Evolutionary conservation across 1,140 invertebrate species (phyloP), one percentile per base, ranked within the genome.

Genomic region (Hycleus phaleratus): DNA sequence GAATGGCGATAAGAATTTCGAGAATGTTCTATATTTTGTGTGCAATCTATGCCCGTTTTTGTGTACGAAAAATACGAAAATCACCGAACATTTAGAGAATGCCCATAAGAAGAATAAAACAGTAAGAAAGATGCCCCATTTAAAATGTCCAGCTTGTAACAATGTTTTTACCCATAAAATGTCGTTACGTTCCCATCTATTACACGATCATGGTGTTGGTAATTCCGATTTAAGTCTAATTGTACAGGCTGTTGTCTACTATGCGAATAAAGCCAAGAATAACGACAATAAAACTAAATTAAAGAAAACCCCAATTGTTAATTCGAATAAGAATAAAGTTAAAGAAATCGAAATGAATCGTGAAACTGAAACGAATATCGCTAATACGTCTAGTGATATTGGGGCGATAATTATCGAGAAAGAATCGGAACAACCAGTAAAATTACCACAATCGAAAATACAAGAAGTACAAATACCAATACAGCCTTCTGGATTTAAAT

Each of bases 91-190:
- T 59, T 60, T 71, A 38, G 58, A 71, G 51, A 67, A 60, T 49
- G 63, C 60, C 3, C 70, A 72, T 39, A 67, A 68, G 57, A 67
- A 68, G 57, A 69, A 65, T 50, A 68, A 68, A 47, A 64, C 61
- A 4, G 46, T 56, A 8, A 56, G 59, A 8, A 70, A 69, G 60
- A 38, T 65, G 26, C 52, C 51, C 9, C 62, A 68, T 38, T 49
- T 72, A 4, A 67, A 71, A 60, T 75, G 74, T 58, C 64, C 69
- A 62, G 78, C 77, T 38, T 79, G 78, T 63, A 49, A 65, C 1
- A 79, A 80, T 62, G 65, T 74, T 40, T 80, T 79, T 59, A 75
- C 71, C 55, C 72, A 69, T 52, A 58, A 67, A 40, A 68, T 76
- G 46, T 72, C 76, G 8, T 64, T 79, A 10, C 62, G 74, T 42